Percentiles rank a stretch among this genome's conserved stretches.
These are phyloP conservation scores for Smutsia temminckii DNA, from an alignment of 2,797 vertebrate genomes.

Conservation along the genomic window DNA sequence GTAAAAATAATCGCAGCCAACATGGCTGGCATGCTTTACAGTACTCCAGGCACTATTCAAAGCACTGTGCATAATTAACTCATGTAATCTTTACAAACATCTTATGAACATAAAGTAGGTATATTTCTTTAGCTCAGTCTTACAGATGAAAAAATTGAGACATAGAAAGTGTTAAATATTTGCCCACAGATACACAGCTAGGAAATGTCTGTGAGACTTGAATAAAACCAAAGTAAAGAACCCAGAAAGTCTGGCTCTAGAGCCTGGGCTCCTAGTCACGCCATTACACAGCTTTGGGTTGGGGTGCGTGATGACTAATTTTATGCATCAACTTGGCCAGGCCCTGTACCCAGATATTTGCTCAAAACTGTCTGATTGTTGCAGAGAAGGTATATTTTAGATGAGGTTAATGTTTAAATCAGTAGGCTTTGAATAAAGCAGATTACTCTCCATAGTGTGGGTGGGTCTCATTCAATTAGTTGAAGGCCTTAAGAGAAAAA, in stretches of 20 bases:
- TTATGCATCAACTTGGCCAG: neutral
- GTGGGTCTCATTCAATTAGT: neutral
- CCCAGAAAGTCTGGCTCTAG: neutral
- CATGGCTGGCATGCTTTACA: neutral
- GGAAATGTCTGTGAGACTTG: neutral
- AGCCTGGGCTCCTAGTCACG: neutral
- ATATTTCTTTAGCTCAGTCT: neutral
- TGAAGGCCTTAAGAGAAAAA: neutral
- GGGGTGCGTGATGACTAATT: neutral
- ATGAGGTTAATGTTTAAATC: neutral
- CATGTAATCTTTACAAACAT: neutral
- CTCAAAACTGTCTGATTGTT: neutral
- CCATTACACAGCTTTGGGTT: neutral
- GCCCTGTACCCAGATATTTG: neutral
- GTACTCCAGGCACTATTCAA: neutral
- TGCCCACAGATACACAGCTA: neutral
- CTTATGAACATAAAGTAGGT: neutral
- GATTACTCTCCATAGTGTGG: neutral
- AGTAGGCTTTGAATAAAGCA: neutral
- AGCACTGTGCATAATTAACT: neutral
- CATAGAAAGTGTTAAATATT: neutral
- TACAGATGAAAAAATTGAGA: neutral
- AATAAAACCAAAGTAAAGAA: neutral
- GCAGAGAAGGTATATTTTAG: neutral
- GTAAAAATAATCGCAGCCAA: neutral